Base-by-base conservation (phyloP, 2,888 invertebrate genomes). In the Torymus aiolomorphi region DNA sequence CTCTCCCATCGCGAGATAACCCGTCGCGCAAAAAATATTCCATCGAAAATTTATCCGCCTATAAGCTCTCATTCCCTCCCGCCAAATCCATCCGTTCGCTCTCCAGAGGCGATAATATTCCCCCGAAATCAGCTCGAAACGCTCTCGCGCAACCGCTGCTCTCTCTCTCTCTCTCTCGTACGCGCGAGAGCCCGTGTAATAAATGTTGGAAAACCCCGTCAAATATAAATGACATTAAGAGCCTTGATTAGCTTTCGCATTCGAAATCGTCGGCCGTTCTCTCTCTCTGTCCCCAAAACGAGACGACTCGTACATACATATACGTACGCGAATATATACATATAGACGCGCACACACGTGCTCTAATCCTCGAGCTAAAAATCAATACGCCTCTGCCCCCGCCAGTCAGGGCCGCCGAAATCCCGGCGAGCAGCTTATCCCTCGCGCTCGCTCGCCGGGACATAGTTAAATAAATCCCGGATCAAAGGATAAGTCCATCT, bases 401-500 rank as follows among this genome's bases (percentile, higher is more conserved):
- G 74, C 67, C 54, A 85, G 65, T 13, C 65, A 62, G 62, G 62
- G 49, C 57, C 62, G 49, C 57, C 62, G 57, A 88, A 89, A 89
- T 88, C 88, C 89, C 88, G 88, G 89, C 89, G 85, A 31, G 31
- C 86, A 88, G 89, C 89, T 89, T 90, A 89, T 89, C 88, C 89
- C 86, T 87, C 76, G 31, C 57, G 1, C 57, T 13, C 57, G 14
- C 85, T 84, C 86, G 82, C 86, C 85, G 87, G 88, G 88, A 86
- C 88, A 89, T 89, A 89, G 89, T 90, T 90, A 89, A 90, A 90
- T 90, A 90, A 90, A 90, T 90, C 90, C 90, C 84, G 90, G 90
- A 90, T 90, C 89, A 90, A 90, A 88, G 89, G 89, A 90, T 90
- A 88, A 89, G 88, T 87, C 87, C 87, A 86, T 87, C 86, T 85